Evolutionary conservation across 2,888 invertebrate genomes (phyloP), one percentile per base, ranked within the genome.

Genomic region (Ceramica pisi): DNA sequence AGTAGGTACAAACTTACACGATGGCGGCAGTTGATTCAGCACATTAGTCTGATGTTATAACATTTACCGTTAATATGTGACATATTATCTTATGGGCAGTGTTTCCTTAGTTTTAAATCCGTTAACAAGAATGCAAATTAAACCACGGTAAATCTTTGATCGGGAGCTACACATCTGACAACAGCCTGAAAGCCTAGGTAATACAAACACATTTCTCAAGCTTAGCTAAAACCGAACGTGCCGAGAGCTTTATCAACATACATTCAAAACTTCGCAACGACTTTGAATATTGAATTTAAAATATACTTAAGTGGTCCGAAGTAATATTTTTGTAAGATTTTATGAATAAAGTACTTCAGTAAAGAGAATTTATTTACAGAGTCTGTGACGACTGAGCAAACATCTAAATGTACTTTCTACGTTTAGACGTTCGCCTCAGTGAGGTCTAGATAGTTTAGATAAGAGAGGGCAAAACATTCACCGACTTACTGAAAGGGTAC

Each of bases 401-500:
- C 65, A 75, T 59, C 62, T 72, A 62, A 81, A 80, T 72, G 65
- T 68, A 53, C 53, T 72, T 81, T 68, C 81, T 71, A 66, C 62
- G 65, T 68, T 77, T n/a, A 71, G 55, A 68, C 31, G 62, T 66
- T 71, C 64, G 55, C 67, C 62, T 68, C 31, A 48, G 46, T 72
- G 55, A 65, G 67, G 41, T 66, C 81, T 81, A 59, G 72, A 80
- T 72, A 72, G 72, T 72, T 81, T 63, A 82, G 82, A 82, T 78
- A 80, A 63, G 51, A 48, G 26, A 66, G 35, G 67, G 59, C 41
- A 68, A 63, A 78, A 68, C 67, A 66, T 68, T 77, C 57, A 72
- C 63, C 66, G 67, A 56, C 66, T 76, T 56, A 81, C 59, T 75
- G 26, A 67, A 75, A 81, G 48, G 46, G 23, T 31, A 53, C 21